These are phyloP conservation scores for Streptopelia turtur DNA, from an alignment of 2,797 vertebrate species.

Conservation along the genomic window DNA sequence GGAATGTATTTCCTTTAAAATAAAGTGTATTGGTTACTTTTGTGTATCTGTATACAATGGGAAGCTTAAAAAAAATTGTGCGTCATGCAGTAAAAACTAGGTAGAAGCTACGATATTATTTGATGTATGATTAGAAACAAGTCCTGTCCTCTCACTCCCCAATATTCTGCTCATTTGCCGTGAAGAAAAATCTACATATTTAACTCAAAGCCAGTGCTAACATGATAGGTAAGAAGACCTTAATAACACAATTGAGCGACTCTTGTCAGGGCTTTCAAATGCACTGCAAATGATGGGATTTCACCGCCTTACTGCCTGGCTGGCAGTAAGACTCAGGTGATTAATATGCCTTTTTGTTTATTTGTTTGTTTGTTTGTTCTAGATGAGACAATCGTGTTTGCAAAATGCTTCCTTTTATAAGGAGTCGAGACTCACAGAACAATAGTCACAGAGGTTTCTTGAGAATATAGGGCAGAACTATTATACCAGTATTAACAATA, in stretches of 20 bases:
- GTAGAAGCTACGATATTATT: not conserved
- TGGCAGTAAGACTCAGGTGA: not conserved
- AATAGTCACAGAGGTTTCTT: not conserved
- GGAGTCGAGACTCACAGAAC: not conserved
- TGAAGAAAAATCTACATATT: constrained; percentile 23
- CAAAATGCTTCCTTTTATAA: not conserved
- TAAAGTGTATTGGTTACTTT: not conserved
- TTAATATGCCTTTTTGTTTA: not conserved
- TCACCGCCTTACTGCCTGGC: not conserved
- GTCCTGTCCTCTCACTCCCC: not conserved
- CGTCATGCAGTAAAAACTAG: not conserved
- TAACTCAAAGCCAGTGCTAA: constrained; percentile 51
- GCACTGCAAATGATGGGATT: not conserved
- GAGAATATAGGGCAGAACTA: not conserved
- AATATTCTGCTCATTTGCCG: constrained; percentile 29
- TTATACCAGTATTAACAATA: not conserved
- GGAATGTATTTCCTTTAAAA: not conserved
- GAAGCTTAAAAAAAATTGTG: not conserved
- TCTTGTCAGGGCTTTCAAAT: constrained; percentile 23
- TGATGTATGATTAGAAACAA: not conserved
- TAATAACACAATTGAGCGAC: not conserved
- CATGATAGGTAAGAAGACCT: constrained; percentile 1
- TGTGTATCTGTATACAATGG: not conserved
- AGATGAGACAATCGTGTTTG: not conserved
- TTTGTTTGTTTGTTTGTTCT: not conserved